Evolutionary conservation across 2,888 invertebrate species (phyloP), one percentile per base, ranked within the genome.

Genomic region (Phyllotreta cruciferae): DNA sequence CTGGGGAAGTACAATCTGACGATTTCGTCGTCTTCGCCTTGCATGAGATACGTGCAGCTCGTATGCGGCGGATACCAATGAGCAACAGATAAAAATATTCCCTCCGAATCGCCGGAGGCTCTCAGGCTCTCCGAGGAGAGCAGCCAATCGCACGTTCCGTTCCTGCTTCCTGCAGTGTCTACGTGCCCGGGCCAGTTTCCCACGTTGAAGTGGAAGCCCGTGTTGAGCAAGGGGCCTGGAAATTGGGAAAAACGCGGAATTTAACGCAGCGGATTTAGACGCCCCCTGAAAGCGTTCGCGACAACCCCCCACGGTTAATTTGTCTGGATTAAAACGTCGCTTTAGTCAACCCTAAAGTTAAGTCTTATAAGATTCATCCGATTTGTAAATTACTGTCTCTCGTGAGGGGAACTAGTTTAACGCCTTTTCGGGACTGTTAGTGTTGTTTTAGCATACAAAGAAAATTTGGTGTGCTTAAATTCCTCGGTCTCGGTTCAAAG

Each of bases 21-120:
- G 57, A 95, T 91, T 82, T 95, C 94, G 8, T 94, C 93, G 3
- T 89, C 87, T 49, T 90, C 87, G 0, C 94, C 95, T 78, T 92
- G 90, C 83, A 95, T 92, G 70, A 94, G 86, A 79, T 96, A 96
- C 44, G 93, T 94, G 81, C 95, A 96, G 9, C 92, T 92, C 0
- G 95, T 96, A 77, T 94, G 93, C 0, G 95, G 94, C 0, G 94
- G 94, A 78, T 96, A 96, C 95, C 95, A 96, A 77, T 95, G 95
- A 0, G 94, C 93, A 9, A 95, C 94, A 0, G 94, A 94, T 13
- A 94, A 84, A 80, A 95, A 95, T 71, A 94, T 93, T 5, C 94
- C 94, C 77, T 94, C 94, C 35, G 91, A 89, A 77, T 91, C 92
- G 34, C 92, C 91, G 53, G 89, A 89, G 71, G 89, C 87, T 77